Percentiles rank a stretch among this genome's conserved stretches.
Evolutionary conservation across 2,888 invertebrate species (phyloP).

Genomic region (Selenia dentaria): DNA sequence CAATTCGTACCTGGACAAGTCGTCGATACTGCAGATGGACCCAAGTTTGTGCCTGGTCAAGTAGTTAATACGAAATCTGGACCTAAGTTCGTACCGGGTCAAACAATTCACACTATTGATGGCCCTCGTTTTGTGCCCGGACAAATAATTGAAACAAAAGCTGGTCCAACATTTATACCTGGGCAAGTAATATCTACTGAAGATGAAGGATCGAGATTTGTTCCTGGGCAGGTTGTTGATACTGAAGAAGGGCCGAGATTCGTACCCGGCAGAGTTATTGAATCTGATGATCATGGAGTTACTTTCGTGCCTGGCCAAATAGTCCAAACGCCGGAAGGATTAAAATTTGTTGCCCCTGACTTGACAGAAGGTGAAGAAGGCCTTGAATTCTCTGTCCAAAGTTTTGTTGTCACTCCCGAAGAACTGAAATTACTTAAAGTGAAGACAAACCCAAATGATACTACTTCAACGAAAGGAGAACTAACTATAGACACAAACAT

Average conservation of each 20-base stretch:
- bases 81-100: conserved; percentile 88
- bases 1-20: conserved; percentile 90
- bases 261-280: conserved; percentile 89
- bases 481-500: conserved; percentile 87
- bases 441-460: conserved; percentile 79
- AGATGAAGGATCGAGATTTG: conserved; percentile 85
- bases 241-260: conserved; percentile 89
- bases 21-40: conserved; percentile 87
- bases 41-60: conserved; percentile 91
- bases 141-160: conserved; percentile 90
- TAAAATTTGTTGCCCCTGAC: conserved; percentile 88
- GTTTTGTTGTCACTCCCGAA: conserved; percentile 84
- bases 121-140: conserved; percentile 92
- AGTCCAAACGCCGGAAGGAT: conserved; percentile 88
- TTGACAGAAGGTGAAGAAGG: conserved; percentile 87
- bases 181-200: conserved; percentile 89
- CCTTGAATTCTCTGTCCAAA: conserved; percentile 88
- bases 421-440: conserved; percentile 77
- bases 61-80: conserved; percentile 88
- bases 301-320: conserved; percentile 93
- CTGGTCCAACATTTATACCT: conserved; percentile 91
- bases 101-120: conserved; percentile 88
- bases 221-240: conserved; percentile 89
- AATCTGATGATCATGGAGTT: conserved; percentile 88
- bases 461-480: conserved; percentile 83